Conservation (phyloP, 2,888 invertebrate genomes). For the Disparrhopalites patrizii region DNA sequence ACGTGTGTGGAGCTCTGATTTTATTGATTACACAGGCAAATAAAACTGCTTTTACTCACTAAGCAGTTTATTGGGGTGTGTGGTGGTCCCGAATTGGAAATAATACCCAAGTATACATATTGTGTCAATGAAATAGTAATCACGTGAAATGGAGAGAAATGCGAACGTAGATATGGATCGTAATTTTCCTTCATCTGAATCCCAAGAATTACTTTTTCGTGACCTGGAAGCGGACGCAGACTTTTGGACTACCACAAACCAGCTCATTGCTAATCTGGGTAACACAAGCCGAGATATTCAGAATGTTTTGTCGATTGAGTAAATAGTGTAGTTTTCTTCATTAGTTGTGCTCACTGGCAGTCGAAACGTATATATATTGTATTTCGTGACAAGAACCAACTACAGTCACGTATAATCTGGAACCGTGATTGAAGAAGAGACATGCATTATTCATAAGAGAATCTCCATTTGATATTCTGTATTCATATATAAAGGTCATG, state of each 20-base stretch:
- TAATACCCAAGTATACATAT: not conserved
- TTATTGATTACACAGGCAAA: conserved; percentile 11
- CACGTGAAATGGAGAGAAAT: conserved; percentile 4
- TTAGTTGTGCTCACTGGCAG: not conserved
- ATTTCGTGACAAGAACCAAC: conserved; percentile 22
- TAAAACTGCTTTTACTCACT: not conserved
- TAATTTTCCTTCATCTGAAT: not conserved
- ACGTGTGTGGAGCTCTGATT: not conserved
- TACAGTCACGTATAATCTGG: not conserved
- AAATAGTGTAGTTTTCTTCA: conserved; percentile 8
- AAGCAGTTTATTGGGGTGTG: not conserved
- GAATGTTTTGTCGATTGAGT: conserved; percentile 31
- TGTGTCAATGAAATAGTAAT: not conserved
- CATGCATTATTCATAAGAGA: not conserved
- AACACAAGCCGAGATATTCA: not conserved
- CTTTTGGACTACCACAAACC: conserved; percentile 26
- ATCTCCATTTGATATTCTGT: too few relatives aligned
- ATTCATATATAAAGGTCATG: conserved; percentile 40
- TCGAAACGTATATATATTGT: not conserved
- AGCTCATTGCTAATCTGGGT: conserved; percentile 44
- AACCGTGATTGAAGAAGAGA: not conserved
- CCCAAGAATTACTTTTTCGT: conserved; percentile 17
- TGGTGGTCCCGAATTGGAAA: not conserved
- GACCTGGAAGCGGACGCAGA: conserved; percentile 15
- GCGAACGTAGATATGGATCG: conserved; percentile 1